Conservation (phyloP, 2,797 vertebrate species). For the Nannoperca obscura region DNA sequence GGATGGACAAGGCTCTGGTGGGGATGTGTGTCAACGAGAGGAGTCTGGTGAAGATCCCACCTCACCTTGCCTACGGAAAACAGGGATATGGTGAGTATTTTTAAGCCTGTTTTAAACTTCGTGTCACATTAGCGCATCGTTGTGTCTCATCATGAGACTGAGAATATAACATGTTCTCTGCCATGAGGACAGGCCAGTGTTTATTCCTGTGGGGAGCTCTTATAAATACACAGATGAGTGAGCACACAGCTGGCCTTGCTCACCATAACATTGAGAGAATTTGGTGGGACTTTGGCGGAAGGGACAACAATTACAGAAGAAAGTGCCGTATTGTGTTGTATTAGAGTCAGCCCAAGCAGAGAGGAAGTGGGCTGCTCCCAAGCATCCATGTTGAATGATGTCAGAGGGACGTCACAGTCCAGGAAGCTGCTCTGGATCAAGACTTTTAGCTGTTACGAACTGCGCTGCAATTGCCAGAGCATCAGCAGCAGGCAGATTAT, state of each 20-base stretch:
- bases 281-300: background rate
- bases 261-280: constrained; percentile 25
- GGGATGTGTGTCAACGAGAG: constrained; percentile 98
- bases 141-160: background rate
- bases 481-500: background rate
- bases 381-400: constrained; percentile 54
- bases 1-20: constrained; percentile 96
- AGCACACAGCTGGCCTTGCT: constrained; percentile 18
- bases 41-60: constrained; percentile 92
- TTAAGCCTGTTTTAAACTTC: background rate
- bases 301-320: background rate
- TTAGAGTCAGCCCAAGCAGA: constrained; percentile 10
- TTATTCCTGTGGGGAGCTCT: constrained; percentile 14
- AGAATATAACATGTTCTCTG: background rate
- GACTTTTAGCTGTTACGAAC: background rate
- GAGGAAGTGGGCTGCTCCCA: constrained; percentile 59
- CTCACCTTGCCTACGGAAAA: constrained; percentile 92
- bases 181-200: background rate
- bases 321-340: background rate
- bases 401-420: constrained; percentile 59
- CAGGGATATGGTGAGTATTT: constrained; percentile 89
- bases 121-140: background rate
- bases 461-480: background rate
- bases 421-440: constrained; percentile 50
- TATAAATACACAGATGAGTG: constrained; percentile 38